A percentile compares a stretch with the other conserved stretches of the same genome.
Conservation (phyloP, 2,888 invertebrate species). For the Scaptomyza reducta region DNA sequence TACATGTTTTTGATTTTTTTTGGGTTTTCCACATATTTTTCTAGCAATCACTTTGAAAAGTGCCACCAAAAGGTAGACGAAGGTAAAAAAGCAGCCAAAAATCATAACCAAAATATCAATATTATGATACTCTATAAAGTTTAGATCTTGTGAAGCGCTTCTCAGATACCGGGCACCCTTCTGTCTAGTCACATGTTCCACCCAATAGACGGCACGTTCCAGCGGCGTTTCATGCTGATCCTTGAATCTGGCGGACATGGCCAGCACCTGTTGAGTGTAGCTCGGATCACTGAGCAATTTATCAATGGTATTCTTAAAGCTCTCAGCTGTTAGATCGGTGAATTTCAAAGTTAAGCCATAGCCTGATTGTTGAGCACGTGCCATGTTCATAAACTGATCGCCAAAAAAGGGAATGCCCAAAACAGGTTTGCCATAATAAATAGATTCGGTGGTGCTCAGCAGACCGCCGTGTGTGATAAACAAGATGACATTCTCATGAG, state of each 20-base stretch:
- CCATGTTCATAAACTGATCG: constrained; percentile 85
- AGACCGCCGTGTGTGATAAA: constrained; percentile 85
- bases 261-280: constrained; percentile 49
- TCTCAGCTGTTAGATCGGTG: constrained; percentile 75
- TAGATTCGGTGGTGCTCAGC: constrained; percentile 84
- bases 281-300: constrained; percentile 61
- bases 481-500: constrained; percentile 84
- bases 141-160: constrained; percentile 77
- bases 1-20: constrained; percentile 12
- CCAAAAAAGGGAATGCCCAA: constrained; percentile 85
- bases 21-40: neutral
- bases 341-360: constrained; percentile 83
- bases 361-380: constrained; percentile 83
- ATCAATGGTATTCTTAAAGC: constrained; percentile 65
- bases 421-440: constrained; percentile 85
- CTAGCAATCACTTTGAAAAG: neutral
- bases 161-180: constrained; percentile 82
- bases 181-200: constrained; percentile 80
- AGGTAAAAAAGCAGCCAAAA: constrained; percentile 32
- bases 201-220: constrained; percentile 79
- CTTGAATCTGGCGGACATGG: constrained; percentile 70
- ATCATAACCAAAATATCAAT: constrained; percentile 74
- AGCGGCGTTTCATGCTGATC: constrained; percentile 79
- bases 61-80: neutral
- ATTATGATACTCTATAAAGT: constrained; percentile 76